These are phyloP conservation scores for Rhogogaster chlorosoma DNA, from an alignment of 2,888 invertebrate genomes.

Conservation along the genomic window DNA sequence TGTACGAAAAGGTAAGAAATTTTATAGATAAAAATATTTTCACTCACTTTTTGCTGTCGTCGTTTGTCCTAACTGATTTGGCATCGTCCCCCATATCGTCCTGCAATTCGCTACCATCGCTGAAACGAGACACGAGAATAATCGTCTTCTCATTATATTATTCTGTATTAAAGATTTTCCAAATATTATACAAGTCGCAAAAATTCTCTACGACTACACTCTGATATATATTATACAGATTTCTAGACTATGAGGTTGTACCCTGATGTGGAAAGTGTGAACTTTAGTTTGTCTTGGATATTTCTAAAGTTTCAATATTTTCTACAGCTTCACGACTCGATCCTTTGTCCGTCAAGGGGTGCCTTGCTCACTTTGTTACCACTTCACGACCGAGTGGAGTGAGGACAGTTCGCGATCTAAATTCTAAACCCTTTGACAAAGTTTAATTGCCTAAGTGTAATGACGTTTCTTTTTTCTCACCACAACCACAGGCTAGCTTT, in stretches of 20 bases:
- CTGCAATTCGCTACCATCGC: constrained; percentile 81
- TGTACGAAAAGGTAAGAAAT: neutral
- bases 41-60: constrained; percentile 85
- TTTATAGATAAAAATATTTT: neutral
- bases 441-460: constrained; percentile 27
- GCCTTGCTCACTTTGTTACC: constrained; percentile 23
- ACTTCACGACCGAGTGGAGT: neutral
- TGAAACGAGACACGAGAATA: constrained; percentile 70
- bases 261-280: constrained; percentile 62
- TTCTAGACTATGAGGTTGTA: no score
- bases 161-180: neutral
- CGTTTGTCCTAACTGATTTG: constrained; percentile 84
- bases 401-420: neutral
- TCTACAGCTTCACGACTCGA: constrained; percentile 62
- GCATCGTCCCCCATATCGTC: constrained; percentile 86
- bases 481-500: neutral
- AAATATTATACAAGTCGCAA: neutral
- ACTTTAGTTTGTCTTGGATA: constrained; percentile 27
- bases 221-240: neutral
- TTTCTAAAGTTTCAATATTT: constrained; percentile 60
- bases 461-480: neutral
- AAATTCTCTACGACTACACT: neutral
- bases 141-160: neutral
- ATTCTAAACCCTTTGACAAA: constrained; percentile 42
- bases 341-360: constrained; percentile 56